phyloP scores from a whole-genome alignment of 2,888 invertebrate genomes.

The Eubasilissa splendida region DNA sequence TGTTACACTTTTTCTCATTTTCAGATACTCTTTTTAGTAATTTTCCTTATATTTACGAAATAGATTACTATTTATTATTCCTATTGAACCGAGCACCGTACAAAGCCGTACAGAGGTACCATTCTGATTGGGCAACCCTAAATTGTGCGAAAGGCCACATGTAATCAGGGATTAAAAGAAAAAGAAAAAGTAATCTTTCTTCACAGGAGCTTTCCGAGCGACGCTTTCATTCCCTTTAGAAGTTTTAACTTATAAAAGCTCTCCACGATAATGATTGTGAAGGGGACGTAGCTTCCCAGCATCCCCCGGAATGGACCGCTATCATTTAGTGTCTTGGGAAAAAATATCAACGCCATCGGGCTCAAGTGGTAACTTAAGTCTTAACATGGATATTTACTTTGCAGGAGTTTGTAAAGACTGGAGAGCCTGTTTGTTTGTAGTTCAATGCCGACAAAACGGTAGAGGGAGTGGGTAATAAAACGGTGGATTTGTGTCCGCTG shows the following conservation, averaged over 20 bases:
- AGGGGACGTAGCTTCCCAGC: constrained; percentile 30
- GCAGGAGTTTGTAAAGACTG: constrained; percentile 54
- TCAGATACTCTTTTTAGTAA: not conserved
- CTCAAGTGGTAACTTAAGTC: constrained; percentile 57
- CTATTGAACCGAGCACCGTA: not conserved
- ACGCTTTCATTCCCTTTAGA: constrained; percentile 49
- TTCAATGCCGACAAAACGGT: constrained; percentile 48
- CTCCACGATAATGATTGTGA: constrained; percentile 53
- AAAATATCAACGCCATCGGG: constrained; percentile 51
- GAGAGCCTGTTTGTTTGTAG: constrained; percentile 51
- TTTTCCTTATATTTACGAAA: not conserved
- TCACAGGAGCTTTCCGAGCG: constrained; percentile 49
- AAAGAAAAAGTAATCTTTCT: constrained; percentile 55
- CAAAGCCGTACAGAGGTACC: not conserved
- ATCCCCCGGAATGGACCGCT: constrained; percentile 43
- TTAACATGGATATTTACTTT: constrained; percentile 59
- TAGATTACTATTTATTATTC: not conserved
- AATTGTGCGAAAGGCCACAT: constrained; percentile 40
- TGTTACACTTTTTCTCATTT: not conserved
- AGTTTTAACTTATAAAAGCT: constrained; percentile 55
- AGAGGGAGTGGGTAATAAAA: constrained; percentile 47
- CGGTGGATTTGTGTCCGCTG: constrained; percentile 45
- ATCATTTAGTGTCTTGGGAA: constrained; percentile 44
- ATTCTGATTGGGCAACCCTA: not conserved
- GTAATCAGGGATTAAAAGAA: constrained; percentile 56